Evolutionary conservation across 2,888 invertebrate species (phyloP), one percentile per base, ranked within the genome.

Genomic region (Calliopum simillimum): DNA sequence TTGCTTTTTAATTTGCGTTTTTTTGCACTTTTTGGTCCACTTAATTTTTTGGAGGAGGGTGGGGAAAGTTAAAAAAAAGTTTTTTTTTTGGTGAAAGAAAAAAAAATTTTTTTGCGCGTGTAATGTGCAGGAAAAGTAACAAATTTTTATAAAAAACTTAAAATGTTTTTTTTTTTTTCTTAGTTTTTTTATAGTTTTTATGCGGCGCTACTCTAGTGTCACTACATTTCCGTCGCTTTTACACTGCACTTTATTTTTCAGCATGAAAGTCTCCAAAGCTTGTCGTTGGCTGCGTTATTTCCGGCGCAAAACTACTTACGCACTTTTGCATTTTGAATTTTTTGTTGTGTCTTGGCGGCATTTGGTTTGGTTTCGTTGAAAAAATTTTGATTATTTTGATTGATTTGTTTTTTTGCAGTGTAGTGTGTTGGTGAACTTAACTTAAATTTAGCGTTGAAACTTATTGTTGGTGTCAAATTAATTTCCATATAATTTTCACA

Each of bases 11-110:
- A 41, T 33, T 56, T 21, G 2, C n/a, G 16, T 23, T 16, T 2
- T 61, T 23, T 14, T 19, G 14, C 46, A 47, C 46, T 46, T 61
- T 59, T 61, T 14, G 25, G 47, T 61, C 61, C 61, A 61, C 44
- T 46, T n/a, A n/a, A n/a, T n/a, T 61, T 61, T 21, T 16, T n/a
- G 14, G 13, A 25, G 53, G 19, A 4, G 2, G 16, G 11, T 53
- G 21, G 19, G 4, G 16, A 12, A 12, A 12, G 12, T 1, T n/a
- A 53, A 5, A n/a, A n/a, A n/a, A n/a, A n/a, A n/a, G n/a, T n/a
- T n/a, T n/a, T n/a, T n/a, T n/a, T n/a, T n/a, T 13, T 14, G 56
- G 25, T 14, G 55, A 12, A 19, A 21, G 13, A 21, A 33, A n/a
- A 14, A 33, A 25, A 33, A 25, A 11, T 6, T 14, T 12, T 6